A percentile compares a stretch with the other conserved stretches of the same genome.
Evolutionary conservation across 2,888 invertebrate genomes (phyloP).

Genomic region (Callimorpha dominula): DNA sequence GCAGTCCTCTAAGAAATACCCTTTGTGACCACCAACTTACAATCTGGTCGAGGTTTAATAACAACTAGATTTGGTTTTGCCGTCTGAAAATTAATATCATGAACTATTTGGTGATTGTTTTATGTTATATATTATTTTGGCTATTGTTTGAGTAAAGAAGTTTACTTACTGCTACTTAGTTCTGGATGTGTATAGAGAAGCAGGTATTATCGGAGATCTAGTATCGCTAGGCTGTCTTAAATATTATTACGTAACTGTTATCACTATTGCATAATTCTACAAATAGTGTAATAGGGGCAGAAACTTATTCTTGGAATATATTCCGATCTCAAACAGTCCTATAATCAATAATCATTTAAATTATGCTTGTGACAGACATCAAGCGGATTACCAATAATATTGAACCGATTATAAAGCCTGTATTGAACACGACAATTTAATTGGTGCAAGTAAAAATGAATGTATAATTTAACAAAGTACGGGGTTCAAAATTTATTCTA

Average conservation of each 20-base stretch:
- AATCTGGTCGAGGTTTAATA: slow-evolving; percentile 50
- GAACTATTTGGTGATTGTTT: slow-evolving; percentile 29
- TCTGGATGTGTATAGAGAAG: no score
- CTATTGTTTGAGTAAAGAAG: slow-evolving; percentile 30
- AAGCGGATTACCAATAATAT: background rate
- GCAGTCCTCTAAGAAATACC: slow-evolving; percentile 66
- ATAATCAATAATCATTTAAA: background rate
- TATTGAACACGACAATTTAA: background rate
- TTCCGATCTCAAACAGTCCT: background rate
- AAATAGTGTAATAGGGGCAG: background rate
- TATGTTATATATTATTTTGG: background rate
- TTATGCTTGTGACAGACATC: background rate
- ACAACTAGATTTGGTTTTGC: slow-evolving; percentile 48
- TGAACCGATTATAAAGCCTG: background rate
- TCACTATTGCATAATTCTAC: background rate
- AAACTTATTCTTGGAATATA: background rate
- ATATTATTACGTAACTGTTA: background rate
- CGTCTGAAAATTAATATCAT: slow-evolving; percentile 45
- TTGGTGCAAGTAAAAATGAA: background rate
- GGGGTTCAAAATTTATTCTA: background rate
- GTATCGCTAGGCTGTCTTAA: background rate
- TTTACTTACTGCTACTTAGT: no score
- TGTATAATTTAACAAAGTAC: background rate
- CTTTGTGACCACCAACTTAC: slow-evolving; percentile 61
- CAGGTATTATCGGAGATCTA: background rate